Evolutionary conservation across 1,140 invertebrate species (phyloP).

Genomic region (Atta texana): DNA sequence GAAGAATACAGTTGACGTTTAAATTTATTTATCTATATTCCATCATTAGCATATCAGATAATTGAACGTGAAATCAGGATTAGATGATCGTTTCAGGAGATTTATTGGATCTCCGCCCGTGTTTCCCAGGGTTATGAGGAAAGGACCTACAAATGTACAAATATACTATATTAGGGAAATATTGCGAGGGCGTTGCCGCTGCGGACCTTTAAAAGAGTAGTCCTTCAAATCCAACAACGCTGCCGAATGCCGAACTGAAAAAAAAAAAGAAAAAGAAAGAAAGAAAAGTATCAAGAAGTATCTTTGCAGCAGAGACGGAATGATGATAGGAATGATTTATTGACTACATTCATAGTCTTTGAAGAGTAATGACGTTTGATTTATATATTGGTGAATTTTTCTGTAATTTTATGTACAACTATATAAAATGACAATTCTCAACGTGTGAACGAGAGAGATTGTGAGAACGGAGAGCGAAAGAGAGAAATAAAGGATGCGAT

Average conservation of each 20-base stretch:
- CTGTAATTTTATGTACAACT: conserved; percentile 78
- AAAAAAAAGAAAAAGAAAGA: conserved; percentile 45
- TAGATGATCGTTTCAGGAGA: neutral
- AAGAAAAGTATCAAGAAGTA: conserved; percentile 73
- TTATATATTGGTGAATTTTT: conserved; percentile 79
- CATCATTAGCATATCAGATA: neutral
- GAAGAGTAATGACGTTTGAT: conserved; percentile 80
- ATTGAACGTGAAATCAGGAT: neutral
- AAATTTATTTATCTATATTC: neutral
- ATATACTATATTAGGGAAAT: conserved; percentile 65
- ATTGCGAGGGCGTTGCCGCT: conserved; percentile 68
- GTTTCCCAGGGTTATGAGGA: conserved; percentile 25
- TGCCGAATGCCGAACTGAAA: conserved; percentile 77
- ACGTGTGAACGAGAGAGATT: conserved; percentile 70
- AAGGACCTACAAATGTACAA: conserved; percentile 72
- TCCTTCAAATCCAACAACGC: conserved; percentile 84
- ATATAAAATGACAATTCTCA: conserved; percentile 77
- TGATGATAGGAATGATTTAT: conserved; percentile 85
- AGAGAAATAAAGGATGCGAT: conserved; percentile 41
- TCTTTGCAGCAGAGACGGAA: conserved; percentile 81
- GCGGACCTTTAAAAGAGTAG: conserved; percentile 76
- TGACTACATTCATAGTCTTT: conserved; percentile 83
- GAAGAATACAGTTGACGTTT: neutral
- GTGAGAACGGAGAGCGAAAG: conserved; percentile 48
- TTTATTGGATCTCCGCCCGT: neutral